Conservation (phyloP, 2,888 invertebrate species). For the Hymenopus coronatus region DNA sequence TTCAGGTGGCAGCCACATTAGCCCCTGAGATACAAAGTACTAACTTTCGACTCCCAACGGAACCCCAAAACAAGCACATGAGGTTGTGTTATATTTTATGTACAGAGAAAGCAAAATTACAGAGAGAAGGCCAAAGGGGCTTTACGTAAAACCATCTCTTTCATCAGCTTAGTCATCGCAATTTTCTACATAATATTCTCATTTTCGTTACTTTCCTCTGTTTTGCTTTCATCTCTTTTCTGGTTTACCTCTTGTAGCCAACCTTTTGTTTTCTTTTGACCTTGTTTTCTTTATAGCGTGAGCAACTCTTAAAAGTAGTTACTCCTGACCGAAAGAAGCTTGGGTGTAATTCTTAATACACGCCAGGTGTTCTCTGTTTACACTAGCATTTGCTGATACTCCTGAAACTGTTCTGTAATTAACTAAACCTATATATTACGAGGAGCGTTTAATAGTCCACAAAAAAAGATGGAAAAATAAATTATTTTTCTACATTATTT, state of each 20-base stretch:
- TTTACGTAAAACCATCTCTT: background rate
- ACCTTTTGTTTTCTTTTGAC: too few species aligned
- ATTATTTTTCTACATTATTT: too few species aligned
- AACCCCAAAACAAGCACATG: background rate
- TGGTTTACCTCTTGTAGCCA: background rate
- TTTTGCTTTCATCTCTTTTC: background rate
- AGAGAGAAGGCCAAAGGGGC: background rate
- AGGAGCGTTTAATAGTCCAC: too few species aligned
- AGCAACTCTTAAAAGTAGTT: too few species aligned
- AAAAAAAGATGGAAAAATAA: too few species aligned
- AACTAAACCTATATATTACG: too few species aligned
- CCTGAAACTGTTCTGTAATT: too few species aligned
- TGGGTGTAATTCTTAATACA: too few species aligned
- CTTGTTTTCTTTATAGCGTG: too few species aligned
- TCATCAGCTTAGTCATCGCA: background rate
- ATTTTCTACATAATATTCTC: background rate
- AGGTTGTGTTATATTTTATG: background rate
- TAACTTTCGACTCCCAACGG: background rate
- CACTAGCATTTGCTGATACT: too few species aligned
- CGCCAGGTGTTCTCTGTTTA: too few species aligned
- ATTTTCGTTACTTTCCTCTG: background rate
- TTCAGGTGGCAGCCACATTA: background rate
- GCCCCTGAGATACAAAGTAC: background rate
- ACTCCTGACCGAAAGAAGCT: too few species aligned
- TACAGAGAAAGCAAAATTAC: background rate